Evolutionary conservation across 2,797 vertebrate species (phyloP).

Genomic region (Champsocephalus gunnari): DNA sequence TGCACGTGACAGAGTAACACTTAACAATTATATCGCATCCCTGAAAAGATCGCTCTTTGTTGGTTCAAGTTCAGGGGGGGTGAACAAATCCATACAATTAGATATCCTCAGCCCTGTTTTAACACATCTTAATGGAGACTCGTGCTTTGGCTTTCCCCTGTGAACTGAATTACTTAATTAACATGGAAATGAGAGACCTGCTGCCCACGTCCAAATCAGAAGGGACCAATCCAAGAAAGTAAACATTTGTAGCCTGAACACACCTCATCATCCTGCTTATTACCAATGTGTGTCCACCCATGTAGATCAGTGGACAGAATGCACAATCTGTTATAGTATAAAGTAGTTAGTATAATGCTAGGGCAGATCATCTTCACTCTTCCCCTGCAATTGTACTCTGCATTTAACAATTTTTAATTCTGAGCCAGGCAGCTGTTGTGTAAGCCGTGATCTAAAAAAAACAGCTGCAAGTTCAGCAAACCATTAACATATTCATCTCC

Average conservation of each 20-base stretch:
- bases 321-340: slow-evolving; percentile 1
- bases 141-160: slow-evolving; percentile 55
- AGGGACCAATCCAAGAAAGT: slow-evolving; percentile 55
- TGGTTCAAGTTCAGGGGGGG: slow-evolving; percentile 21
- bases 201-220: slow-evolving; percentile 43
- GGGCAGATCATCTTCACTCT: slow-evolving; percentile 7
- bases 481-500: slow-evolving; percentile 57
- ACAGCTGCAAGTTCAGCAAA: slow-evolving; percentile 59
- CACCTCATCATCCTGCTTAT: slow-evolving; percentile 22
- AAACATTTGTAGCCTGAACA: slow-evolving; percentile 49
- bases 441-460: slow-evolving; percentile 39
- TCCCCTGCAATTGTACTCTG: background rate
- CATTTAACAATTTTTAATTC: slow-evolving; percentile 37
- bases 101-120: slow-evolving; percentile 42
- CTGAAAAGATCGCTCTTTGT: slow-evolving; percentile 46
- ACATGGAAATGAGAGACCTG: slow-evolving; percentile 58
- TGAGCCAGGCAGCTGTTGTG: slow-evolving; percentile 44
- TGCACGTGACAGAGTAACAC: slow-evolving; percentile 38
- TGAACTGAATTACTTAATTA: slow-evolving; percentile 68
- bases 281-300: slow-evolving; percentile 28
- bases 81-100: slow-evolving; percentile 49
- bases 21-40: slow-evolving; percentile 56
- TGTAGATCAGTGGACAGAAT: slow-evolving; percentile 19
- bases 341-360: slow-evolving; percentile 6
- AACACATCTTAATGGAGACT: slow-evolving; percentile 59